Base-by-base conservation (phyloP, 2,113 vertebrate genomes). In the Ophthalmolycus amberensis region DNA sequence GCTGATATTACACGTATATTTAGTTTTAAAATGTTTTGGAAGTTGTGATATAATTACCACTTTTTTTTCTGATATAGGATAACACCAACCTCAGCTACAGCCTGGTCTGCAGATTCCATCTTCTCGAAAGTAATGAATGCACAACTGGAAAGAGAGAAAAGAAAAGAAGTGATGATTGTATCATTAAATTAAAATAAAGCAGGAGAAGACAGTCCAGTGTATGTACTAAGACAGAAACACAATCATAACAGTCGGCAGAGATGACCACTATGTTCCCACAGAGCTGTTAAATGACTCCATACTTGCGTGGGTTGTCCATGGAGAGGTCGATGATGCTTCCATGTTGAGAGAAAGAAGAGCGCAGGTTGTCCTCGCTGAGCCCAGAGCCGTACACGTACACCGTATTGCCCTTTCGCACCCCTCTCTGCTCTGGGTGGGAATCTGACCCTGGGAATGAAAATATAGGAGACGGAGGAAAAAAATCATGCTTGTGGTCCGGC, bases 121-220 rank as follows among this genome's bases (percentile, higher is more conserved):
- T 97, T 98, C 90, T 98, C 97, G 77, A 96, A 98, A 1, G 97
- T 98, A 87, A 98, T 96, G 79, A 98, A 98, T 34, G 97, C 97
- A 90, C 97, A 97, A 89, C 97, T 98, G 44, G 15, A 87, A 70
- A 82, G 50, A 79, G 2, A 73, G 25, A 74, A 37, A 34, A 67
- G 18, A 42, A 72, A 67, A 15, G 40, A 18, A 18, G 16, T 73
- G 20, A 79, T 14, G 50, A 20, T 16, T 18, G 15, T 7, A 11
- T 22, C n/a, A 62, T 0, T 4, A 4, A 46, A 42, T 46, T 20
- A 34, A 76, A 75, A 4, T 64, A 2, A 60, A 63, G 7, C 20
- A 40, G 38, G 0, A 60, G 32, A 38, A 7, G 34, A 37, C 0
- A 48, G 29, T 50, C 32, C 1, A 0, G 9, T 25, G 14, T 22